phyloP scores from a whole-genome alignment of 2,113 vertebrate genomes.

The Lota lota region DNA sequence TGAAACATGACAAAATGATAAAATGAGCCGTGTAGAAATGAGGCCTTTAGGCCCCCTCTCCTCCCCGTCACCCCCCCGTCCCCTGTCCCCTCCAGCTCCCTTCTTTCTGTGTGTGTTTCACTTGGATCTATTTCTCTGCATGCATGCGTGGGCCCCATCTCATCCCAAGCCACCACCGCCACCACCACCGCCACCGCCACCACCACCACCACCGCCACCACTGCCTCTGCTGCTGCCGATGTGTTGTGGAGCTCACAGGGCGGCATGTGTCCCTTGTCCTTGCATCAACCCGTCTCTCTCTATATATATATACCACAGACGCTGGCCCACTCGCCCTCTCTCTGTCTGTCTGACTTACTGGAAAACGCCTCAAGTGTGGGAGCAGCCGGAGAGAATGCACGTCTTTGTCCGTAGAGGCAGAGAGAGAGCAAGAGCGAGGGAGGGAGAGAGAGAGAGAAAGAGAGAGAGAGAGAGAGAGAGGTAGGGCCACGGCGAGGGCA shows the following conservation, averaged over 20 bases:
- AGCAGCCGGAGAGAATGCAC: conserved; percentile 51
- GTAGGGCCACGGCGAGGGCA: conserved; percentile 9
- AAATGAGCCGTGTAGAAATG: conserved; percentile 39
- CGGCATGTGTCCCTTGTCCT: conserved; percentile 36
- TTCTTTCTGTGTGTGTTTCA: not conserved
- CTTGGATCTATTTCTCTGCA: too few relatives aligned
- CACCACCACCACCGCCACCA: not conserved
- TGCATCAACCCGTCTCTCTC: conserved; percentile 50
- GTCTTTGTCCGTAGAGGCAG: conserved; percentile 51
- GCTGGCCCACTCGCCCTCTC: conserved; percentile 20
- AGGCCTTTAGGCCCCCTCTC: conserved; percentile 9
- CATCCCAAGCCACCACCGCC: too few relatives aligned
- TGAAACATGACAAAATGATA: conserved; percentile 50
- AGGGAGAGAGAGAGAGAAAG: not conserved
- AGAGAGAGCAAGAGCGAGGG: not conserved
- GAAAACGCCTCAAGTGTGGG: conserved; percentile 33
- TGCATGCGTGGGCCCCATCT: too few relatives aligned
- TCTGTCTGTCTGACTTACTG: conserved; percentile 37
- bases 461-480: conserved; percentile 19
- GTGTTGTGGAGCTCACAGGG: too few relatives aligned
- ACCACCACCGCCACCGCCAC: too few relatives aligned
- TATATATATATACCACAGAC: conserved; percentile 50
- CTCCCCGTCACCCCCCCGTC: not conserved
- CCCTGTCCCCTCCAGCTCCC: not conserved
- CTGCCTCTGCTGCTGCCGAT: not conserved